Evolutionary conservation across 2,888 invertebrate genomes (phyloP), one percentile per base, ranked within the genome.

Genomic region (Pocota personata): DNA sequence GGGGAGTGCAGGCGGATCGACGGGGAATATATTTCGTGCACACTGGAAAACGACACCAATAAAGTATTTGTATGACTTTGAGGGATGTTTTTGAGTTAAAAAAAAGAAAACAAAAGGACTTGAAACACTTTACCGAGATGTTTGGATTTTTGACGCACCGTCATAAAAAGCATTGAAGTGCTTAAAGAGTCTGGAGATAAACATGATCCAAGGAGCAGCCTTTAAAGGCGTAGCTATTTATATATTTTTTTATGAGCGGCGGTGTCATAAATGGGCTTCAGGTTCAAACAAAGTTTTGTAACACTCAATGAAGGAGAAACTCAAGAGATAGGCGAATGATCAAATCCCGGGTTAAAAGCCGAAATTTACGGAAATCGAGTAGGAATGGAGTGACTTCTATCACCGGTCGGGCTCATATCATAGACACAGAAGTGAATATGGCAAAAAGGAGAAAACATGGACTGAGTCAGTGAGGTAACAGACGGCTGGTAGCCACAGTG

Each of bases 81-180:
- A 48, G 12, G 64, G 46, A 64, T 32, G 46, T 12, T 46, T 24
- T 10, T 14, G 16, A 27, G 35, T 58, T 19, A 12, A 32, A 30
- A 1, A 30, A 3, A 14, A 19, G 37, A 24, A 24, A 21, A n/a
- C 7, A 0, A 10, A 43, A 37, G 16, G 16, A 40, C 12, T 16
- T 32, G 30, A 43, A 16, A 43, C 8, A 12, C 10, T 35, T 35
- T 12, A 14, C 0, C 19, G 4, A 30, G 14, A 19, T 48, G 14
- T 16, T 62, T 40, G 40, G 6, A 55, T 27, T 43, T 69, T 40
- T 30, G 69, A 71, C 46, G 57, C n/a, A 57, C 30, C 32, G 19
- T 69, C 43, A 16, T 71, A 57, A 71, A 69, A 52, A 37, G 24
- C 8, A n/a, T 52, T 52, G 52, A 52, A 67, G 55, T 40, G 55